phyloP scores from a whole-genome alignment of 2,888 invertebrate species.

The Serripes groenlandicus region DNA sequence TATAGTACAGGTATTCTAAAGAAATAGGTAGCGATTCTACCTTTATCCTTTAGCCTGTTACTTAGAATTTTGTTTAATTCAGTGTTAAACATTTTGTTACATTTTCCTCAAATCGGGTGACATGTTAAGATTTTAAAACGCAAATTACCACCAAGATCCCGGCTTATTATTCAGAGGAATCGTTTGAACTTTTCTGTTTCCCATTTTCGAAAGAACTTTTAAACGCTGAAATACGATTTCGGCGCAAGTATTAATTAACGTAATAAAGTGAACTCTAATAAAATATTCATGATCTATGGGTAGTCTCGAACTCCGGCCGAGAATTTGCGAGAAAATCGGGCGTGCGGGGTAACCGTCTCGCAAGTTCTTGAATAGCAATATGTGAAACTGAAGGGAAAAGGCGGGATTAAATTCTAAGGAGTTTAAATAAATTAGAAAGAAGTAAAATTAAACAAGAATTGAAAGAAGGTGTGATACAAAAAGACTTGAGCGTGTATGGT shows the following conservation, averaged over 20 bases:
- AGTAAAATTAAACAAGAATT: not conserved
- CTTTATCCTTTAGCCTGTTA: no score
- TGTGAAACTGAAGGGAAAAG: not conserved
- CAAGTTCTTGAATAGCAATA: slow-evolving; percentile 1
- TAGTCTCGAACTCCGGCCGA: slow-evolving; percentile 42
- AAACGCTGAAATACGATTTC: no score
- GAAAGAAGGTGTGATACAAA: not conserved
- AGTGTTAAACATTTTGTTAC: no score
- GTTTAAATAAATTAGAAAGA: not conserved
- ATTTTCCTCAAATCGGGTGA: no score
- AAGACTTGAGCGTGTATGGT: slow-evolving; percentile 27
- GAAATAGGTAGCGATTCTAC: not conserved
- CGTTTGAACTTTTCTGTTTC: no score
- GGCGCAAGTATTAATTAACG: no score
- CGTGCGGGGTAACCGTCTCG: not conserved
- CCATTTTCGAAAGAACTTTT: no score
- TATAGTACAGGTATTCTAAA: not conserved
- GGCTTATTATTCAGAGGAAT: no score
- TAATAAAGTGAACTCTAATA: slow-evolving; percentile 44
- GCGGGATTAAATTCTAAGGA: not conserved
- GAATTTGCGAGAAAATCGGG: slow-evolving; percentile 10
- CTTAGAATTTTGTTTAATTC: no score
- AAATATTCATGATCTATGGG: slow-evolving; percentile 46
- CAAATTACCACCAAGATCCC: no score
- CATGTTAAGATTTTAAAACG: no score